A percentile compares a stretch with the other conserved stretches of the same genome.
Conservation (phyloP, 2,888 invertebrate species). For the Augochlorella aurata region DNA sequence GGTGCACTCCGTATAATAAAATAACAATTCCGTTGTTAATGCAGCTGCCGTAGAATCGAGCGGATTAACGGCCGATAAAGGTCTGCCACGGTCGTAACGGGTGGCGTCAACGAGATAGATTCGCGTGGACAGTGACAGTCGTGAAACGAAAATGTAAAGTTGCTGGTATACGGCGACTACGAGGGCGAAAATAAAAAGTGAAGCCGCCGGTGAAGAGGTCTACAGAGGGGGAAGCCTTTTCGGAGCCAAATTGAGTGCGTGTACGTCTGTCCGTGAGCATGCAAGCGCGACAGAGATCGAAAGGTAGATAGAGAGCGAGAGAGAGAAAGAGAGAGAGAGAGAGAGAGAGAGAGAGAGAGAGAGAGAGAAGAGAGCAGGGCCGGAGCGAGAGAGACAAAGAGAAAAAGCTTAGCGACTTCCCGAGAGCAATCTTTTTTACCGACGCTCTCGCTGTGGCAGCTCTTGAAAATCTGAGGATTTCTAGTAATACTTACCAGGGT, state of each 20-base stretch:
- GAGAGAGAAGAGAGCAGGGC: constrained; percentile 18
- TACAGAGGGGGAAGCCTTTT: constrained; percentile 50
- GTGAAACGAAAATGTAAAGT: constrained; percentile 36
- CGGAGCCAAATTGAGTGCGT: constrained; percentile 49
- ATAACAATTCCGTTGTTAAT: neutral
- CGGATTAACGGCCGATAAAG: neutral
- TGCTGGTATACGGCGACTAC: constrained; percentile 8
- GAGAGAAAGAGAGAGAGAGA: constrained; percentile 9
- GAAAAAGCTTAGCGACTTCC: constrained; percentile 36
- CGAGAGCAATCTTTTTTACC: constrained; percentile 34
- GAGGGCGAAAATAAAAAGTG: constrained; percentile 33
- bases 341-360: neutral
- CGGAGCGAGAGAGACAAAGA: constrained; percentile 8
- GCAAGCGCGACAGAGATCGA: constrained; percentile 10
- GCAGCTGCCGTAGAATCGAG: neutral
- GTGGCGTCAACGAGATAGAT: neutral
- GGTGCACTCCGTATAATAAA: neutral
- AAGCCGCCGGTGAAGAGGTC: constrained; percentile 15
- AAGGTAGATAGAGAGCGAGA: constrained; percentile 5
- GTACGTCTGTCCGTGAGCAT: neutral
- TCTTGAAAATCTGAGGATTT: constrained; percentile 31
- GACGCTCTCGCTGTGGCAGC: constrained; percentile 21
- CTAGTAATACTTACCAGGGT: constrained; percentile 62
- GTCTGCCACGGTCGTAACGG: neutral
- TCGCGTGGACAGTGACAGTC: constrained; percentile 33